Base-by-base conservation (phyloP, 2,888 invertebrate genomes). In the Cordilura impudica region DNA sequence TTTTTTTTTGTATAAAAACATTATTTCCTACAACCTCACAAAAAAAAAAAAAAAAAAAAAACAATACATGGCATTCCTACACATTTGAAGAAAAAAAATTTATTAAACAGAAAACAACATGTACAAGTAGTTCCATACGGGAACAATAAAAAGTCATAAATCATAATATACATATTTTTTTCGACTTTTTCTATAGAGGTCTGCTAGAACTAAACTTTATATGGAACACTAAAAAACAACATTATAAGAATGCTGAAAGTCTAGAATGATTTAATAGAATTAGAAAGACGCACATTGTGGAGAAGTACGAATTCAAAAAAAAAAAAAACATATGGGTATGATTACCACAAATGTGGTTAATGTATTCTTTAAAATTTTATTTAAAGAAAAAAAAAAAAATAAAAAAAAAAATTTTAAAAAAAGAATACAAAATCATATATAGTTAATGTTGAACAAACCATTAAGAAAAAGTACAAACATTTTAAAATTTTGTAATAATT, bases 101-200 rank as follows among this genome's bases (percentile, higher is more conserved):
- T n/a, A n/a, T n/a, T n/a, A n/a, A n/a, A 26, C 18, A 47, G 26
- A 31, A 47, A 54, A 63, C 19, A 70, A 73, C 43, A 69, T 73
- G 63, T 70, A 63, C 69, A 70, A 58, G 67, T 70, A 67, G 67
- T 75, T 75, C 71, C 67, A 79, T 72, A 74, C 63, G 67, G 75
- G 66, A 79, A 79, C 71, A 71, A 72, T 72, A 75, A 75, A 73
- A 79, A 45, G 66, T 56, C 75, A 79, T 79, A 79, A 79, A 75
- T 79, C 79, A 79, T 72, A 67, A 63, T 77, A 63, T 73, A 4
- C n/a, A n/a, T 39, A 4, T 39, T 31, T 31, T 71, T 71, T 65
- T 74, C 61, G 21, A 35, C 35, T 71, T 53, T 63, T 19, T 60
- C 21, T 26, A 12, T 23, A 66, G 66, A 60, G 39, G 31, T 60